Base-by-base conservation (phyloP, 1,140 invertebrate genomes). In the Ceratina calcarata region DNA sequence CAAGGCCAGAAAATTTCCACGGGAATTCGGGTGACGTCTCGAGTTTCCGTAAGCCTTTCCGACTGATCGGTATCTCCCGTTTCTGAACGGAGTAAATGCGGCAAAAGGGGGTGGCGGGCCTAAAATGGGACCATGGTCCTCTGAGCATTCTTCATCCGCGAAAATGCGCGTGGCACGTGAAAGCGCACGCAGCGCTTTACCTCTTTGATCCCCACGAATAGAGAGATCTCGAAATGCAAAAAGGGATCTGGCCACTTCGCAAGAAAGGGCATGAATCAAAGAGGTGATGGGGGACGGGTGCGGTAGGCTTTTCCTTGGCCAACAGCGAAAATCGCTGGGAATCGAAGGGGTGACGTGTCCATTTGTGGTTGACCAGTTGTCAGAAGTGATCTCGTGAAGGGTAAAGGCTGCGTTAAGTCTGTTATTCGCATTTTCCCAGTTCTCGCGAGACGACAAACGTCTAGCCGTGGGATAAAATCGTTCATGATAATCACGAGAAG, bases 361-460 rank as follows among this genome's bases (percentile, higher is more conserved):
- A 93, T 93, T 93, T 93, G 92, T 86, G 90, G 91, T 91, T 93
- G 92, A 91, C 92, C 92, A 89, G 91, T 89, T 88, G 86, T 87
- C 71, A 81, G 45, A 74, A 64, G 32, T 74, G 79, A 74, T 60
- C 67, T 53, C 2, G 64, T 64, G 55, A 79, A 68, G 64, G 70
- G 45, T 75, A 49, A 22, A 68, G 67, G 1, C 66, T 24, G 45
- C 12, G 16, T 24, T 60, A 66, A 72, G 62, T 51, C 57, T 65
- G 49, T 53, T 73, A 60, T 72, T 57, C 74, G 49, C 20, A 49
- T 78, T 84, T 73, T 69, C 65, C 71, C 65, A 37, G 77, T 83
- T 83, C 73, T 84, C 74, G 69, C 65, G n/a, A 66, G 58, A 32
- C 55, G 37, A 81, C 64, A 78, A 81, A 76, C 16, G 24, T 2